Evolutionary conservation across 64 coral and sea anemone species (phyloP), one percentile per base, ranked within the genome.

Genomic region (Actinia equina): DNA sequence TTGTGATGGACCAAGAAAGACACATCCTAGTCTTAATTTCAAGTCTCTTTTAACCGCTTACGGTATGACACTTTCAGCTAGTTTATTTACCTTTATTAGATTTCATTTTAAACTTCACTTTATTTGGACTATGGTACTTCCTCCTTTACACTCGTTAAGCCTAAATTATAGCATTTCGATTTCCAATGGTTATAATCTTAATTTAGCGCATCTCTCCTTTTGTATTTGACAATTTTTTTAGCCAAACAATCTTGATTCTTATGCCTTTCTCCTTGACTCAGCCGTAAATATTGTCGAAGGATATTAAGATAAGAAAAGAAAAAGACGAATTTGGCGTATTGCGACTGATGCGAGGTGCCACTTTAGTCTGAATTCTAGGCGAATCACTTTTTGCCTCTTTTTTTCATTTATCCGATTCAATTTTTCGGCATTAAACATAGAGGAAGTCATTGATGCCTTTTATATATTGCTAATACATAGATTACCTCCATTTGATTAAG

Each of bases 261-360:
- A 74, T 74, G 69, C 69, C n/a, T 37, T 74, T 30, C 69, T 74
- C 69, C 69, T 74, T 74, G 69, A 74, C 25, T 74, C 62, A 65
- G 19, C 14, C 26, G 69, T 74, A 37, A 74, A 74, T 65, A 65
- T n/a, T 74, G 69, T 74, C 69, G 15, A 74, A 74, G 8, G 23
- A 26, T 26, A 37, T 74, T 74, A 30, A 74, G 69, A 74, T 74
- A 7, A 30, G 23, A 41, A 37, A 74, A 26, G 41, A 65, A n/a
- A 65, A 20, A 13, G 63, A 30, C 37, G 23, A 30, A 23, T 74
- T 74, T 74, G 69, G 41, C 69, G 9, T 74, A 23, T 74, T 37
- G 3, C n/a, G 69, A 23, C 69, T 74, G 69, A 74, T 2, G 20
- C n/a, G 19, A 74, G 9, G 62, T 65, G 62, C 62, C 62, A 65